These are phyloP conservation scores for Eristalis arbustorum DNA, from an alignment of 2,888 invertebrate species.

Conservation along the genomic window DNA sequence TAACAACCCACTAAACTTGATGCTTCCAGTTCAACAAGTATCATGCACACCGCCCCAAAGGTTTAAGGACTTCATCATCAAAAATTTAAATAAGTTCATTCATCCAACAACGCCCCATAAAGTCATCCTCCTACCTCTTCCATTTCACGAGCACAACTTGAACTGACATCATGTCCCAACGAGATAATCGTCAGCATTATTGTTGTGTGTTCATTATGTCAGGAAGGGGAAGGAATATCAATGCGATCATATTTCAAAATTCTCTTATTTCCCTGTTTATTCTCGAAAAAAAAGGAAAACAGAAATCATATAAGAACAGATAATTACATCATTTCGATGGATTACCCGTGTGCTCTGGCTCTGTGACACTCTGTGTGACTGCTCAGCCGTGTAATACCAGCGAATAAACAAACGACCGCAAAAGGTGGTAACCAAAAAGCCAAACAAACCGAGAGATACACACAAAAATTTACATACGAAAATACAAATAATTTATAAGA, in stretches of 20 bases:
- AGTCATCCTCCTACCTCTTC: background rate
- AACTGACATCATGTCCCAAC: background rate
- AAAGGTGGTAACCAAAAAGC: slow-evolving; percentile 28
- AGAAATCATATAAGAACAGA: background rate
- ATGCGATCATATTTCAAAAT: background rate
- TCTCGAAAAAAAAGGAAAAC: background rate
- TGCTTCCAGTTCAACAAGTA: background rate
- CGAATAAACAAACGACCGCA: slow-evolving; percentile 2
- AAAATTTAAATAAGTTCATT: slow-evolving; percentile 14
- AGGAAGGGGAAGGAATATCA: background rate
- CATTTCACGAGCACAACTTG: background rate
- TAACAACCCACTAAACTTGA: background rate
- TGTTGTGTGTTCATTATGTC: slow-evolving; percentile 3
- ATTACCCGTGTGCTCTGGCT: slow-evolving; percentile 22
- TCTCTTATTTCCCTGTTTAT: background rate
- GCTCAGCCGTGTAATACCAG: slow-evolving; percentile 5
- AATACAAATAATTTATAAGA: background rate
- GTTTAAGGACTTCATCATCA: background rate
- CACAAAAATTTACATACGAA: slow-evolving; percentile 12
- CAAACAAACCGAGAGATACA: background rate
- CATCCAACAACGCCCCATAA: slow-evolving; percentile 15
- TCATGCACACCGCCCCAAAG: background rate
- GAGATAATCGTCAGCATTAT: background rate
- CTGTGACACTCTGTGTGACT: background rate
- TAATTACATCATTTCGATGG: slow-evolving; percentile 42